Evolutionary conservation across 2,797 vertebrate genomes (phyloP).

Genomic region (Hirundo rustica): DNA sequence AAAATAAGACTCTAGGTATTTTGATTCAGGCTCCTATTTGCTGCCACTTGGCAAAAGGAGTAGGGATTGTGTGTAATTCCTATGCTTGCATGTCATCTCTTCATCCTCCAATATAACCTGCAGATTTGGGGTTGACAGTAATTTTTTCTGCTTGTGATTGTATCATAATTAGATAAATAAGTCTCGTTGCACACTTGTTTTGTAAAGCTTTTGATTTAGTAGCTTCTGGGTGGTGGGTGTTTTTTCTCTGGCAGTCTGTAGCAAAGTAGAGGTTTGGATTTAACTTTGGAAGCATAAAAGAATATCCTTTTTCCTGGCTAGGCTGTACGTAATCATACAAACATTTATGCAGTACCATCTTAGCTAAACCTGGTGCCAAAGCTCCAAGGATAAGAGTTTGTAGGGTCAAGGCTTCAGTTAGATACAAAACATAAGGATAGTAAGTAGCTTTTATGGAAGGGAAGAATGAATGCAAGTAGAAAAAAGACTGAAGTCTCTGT

Average conservation of each 20-base stretch:
- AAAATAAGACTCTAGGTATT: neutral
- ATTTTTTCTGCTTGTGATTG: neutral
- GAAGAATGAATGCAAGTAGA: neutral
- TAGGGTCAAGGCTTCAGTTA: neutral
- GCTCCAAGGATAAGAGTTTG: neutral
- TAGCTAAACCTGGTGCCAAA: neutral
- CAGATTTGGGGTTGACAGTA: neutral
- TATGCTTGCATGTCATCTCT: neutral
- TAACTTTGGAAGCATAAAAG: neutral
- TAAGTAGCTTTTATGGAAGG: neutral
- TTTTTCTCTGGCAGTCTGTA: neutral
- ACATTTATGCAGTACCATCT: neutral
- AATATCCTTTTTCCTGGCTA: neutral
- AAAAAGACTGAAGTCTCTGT: neutral
- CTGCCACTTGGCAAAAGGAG: neutral
- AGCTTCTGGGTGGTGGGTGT: neutral
- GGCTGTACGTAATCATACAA: neutral
- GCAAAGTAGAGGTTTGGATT: neutral
- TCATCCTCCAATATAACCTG: neutral
- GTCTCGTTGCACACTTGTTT: rapidly evolving
- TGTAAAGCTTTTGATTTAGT: neutral
- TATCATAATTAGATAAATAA: neutral
- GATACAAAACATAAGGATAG: neutral
- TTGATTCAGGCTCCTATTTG: neutral
- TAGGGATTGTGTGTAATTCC: neutral